Base-by-base conservation (phyloP, 2,113 vertebrate species). In the Corythornis vintsioides region DNA sequence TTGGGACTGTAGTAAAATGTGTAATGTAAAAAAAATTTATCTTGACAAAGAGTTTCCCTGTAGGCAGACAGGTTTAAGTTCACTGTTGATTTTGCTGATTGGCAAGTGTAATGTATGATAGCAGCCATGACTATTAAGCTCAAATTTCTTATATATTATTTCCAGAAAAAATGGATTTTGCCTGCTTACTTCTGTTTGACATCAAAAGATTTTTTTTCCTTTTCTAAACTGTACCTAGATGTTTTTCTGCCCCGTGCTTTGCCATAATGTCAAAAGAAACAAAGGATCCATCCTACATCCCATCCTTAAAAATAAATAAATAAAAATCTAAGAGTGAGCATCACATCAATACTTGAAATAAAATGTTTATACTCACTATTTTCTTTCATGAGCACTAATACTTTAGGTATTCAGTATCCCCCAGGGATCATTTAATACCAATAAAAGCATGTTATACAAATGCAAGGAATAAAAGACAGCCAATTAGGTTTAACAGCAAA, bases 401-500 rank as follows among this genome's bases (percentile, higher is more conserved):
- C 88, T 92, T 92, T 94, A 56, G 3, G 25, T 48, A 86, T 18
- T 86, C 42, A 29, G 9, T 19, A 85, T 20, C 42, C 35, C 40
- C 19, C 50, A 9, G 3, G 65, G 56, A 43, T 69, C 17, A 86
- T 83, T 88, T 82, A 91, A 76, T 82, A 73, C 63, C 83, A 88
- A 24, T 69, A 92, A 95, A 89, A 89, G 59, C 40, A 72, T 1
- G 0, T 78, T 93, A 71, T 82, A 24, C 66, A 75, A 93, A 86
- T 9, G 10, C 11, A 66, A 40, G 53, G 61, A 38, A 60, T 70
- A 76, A 88, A 93, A 94, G 50, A 31, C 33, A 77, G 42, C 4
- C 47, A 76, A 87, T 80, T 86, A 61, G 13, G 8, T 52, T 80
- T 70, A 96, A 60, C 14, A 92, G 61, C 35, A 81, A 94, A 95